phyloP scores from a whole-genome alignment of 2,797 vertebrate species.

The Trachurus trachurus region DNA sequence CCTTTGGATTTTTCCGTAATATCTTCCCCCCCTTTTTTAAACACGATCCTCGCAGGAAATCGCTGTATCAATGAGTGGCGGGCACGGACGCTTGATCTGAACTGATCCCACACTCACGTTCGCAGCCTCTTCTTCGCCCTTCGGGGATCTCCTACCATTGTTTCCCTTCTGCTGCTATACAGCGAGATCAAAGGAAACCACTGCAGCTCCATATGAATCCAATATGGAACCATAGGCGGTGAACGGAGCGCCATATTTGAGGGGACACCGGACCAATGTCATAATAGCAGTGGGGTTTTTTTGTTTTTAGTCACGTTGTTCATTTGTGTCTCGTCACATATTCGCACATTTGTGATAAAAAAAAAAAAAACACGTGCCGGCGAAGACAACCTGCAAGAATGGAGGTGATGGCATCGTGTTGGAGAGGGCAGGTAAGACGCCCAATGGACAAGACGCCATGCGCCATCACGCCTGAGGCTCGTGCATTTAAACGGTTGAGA shows the following conservation, averaged over 20 bases:
- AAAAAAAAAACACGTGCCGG: slow-evolving; percentile 27
- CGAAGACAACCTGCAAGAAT: slow-evolving; percentile 59
- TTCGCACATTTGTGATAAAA: slow-evolving; percentile 6
- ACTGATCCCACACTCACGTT: slow-evolving; percentile 52
- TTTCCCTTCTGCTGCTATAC: slow-evolving; percentile 56
- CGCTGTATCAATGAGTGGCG: background rate
- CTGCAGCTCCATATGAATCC: slow-evolving; percentile 59
- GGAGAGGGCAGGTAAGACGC: slow-evolving; percentile 84
- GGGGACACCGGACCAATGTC: slow-evolving; percentile 26
- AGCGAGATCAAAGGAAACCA: slow-evolving; percentile 69
- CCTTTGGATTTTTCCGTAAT: background rate
- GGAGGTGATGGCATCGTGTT: slow-evolving; percentile 88
- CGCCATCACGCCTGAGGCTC: slow-evolving; percentile 16
- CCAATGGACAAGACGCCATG: background rate
- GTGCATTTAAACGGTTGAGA: slow-evolving; percentile 36
- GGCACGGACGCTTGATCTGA: slow-evolving; percentile 33
- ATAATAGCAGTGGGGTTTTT: background rate
- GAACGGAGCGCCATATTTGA: slow-evolving; percentile 60
- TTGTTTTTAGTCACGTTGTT: background rate
- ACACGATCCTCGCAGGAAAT: slow-evolving; percentile 1
- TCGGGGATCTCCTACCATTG: slow-evolving; percentile 67
- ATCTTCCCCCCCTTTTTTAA: background rate
- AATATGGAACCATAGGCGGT: slow-evolving; percentile 43
- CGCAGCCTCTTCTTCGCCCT: slow-evolving; percentile 58
- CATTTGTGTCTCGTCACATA: slow-evolving; percentile 7